phyloP scores from a whole-genome alignment of 2,888 invertebrate species.

The Scotopteryx bipunctaria region DNA sequence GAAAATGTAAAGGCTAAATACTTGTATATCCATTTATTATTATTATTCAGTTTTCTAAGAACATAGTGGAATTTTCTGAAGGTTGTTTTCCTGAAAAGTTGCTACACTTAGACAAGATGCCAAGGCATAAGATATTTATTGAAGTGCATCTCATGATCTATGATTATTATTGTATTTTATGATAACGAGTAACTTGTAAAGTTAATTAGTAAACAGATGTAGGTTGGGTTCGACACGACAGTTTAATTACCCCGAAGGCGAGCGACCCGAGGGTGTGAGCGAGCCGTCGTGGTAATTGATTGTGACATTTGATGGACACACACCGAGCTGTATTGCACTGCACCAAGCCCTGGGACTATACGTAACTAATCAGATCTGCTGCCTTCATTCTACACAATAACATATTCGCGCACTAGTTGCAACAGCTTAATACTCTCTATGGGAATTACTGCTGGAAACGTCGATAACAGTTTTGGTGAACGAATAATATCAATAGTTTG shows the following conservation, averaged over 20 bases:
- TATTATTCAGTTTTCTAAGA: no score
- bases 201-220: slow-evolving; percentile 34
- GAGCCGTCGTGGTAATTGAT: slow-evolving; percentile 70
- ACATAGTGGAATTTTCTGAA: no score
- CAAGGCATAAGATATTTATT: background rate
- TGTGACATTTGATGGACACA: slow-evolving; percentile 78
- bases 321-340: slow-evolving; percentile 62
- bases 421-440: slow-evolving; percentile 23
- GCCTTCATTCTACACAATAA: slow-evolving; percentile 34
- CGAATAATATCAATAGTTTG: slow-evolving; percentile 7
- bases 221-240: slow-evolving; percentile 48
- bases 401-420: slow-evolving; percentile 9
- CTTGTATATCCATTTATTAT: no score
- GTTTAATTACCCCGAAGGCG: slow-evolving; percentile 57
- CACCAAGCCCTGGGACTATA: slow-evolving; percentile 53
- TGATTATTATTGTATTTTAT: slow-evolving; percentile 21
- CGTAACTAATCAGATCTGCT: slow-evolving; percentile 36
- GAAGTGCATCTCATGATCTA: background rate
- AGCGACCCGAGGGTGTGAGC: slow-evolving; percentile 33
- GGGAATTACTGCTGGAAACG: slow-evolving; percentile 9
- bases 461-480: slow-evolving; percentile 17
- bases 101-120: no score
- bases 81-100: no score
- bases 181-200: slow-evolving; percentile 15
- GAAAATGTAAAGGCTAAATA: no score